Base-by-base conservation (phyloP, 2,113 vertebrate species). In the Petrocephalus microphthalmus region DNA sequence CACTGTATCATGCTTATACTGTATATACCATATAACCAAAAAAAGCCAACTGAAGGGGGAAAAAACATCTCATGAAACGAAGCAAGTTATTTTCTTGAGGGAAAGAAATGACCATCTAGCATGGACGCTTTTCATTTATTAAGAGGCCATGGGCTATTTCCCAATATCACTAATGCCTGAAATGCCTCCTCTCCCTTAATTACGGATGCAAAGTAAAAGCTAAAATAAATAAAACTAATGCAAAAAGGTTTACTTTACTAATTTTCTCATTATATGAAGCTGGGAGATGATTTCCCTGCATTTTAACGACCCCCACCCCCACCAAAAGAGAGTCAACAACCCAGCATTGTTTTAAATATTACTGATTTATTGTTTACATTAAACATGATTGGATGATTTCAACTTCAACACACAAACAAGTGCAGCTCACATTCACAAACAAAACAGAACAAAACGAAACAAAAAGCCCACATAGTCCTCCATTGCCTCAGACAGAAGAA, bases 91-190 rank as follows among this genome's bases (percentile, higher is more conserved):
- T 85, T 85, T 83, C 84, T 84, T n/a, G 20, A 33, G 51, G 84
- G 84, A 53, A 85, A 85, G 13, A 85, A 85, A 85, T 85, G 15
- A 85, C 20, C 42, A 85, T 7, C 42, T 53, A 85, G 84, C 84
- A 29, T 52, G 49, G 13, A 85, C 33, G 22, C n/a, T 29, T 8
- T 45, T 83, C n/a, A 17, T 83, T 83, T 45, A 54, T 85, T 85
- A 53, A 7, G 51, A 54, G 51, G 25, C 11, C 13, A 11, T 53
- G 84, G 51, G 84, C 22, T 85, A 53, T 53, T 85, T 85, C 51
- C 51, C 15, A 7, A 19, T 13, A 85, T 54, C 13, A 85, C 51
- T 85, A 29, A 54, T 11, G 45, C 42, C 19, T 85, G 51, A 53
- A 29, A 54, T 5, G 8, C 49, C 54, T 22, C 51, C 84, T 49